Base-by-base conservation (phyloP, 2,797 vertebrate genomes). In the Peromyscus aztecus region DNA sequence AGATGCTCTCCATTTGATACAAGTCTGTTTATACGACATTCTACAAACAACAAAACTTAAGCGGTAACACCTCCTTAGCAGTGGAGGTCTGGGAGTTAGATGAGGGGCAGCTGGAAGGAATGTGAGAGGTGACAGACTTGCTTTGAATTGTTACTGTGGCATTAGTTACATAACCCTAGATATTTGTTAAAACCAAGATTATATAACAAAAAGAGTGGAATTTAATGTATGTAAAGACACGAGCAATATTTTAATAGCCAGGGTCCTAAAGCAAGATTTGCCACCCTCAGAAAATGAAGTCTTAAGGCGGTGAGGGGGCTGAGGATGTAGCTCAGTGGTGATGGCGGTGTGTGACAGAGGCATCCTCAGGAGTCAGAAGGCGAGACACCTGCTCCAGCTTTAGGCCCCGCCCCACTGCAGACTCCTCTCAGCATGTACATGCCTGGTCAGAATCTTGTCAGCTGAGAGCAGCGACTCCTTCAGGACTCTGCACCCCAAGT, bases 181-280 rank as follows among this genome's bases (percentile, higher is more conserved):
- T 67, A 94, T 76, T 24, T 71, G 40, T 84, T 82, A 93, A 89
- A 97, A 94, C 21, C 61, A 57, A 78, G 63, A 77, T n/a, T 46
- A 1, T 17, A 84, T 1, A 61, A 29, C 4, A 69, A 71, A 92
- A 95, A 61, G 4, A 69, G 81, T 86, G 10, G 69, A 37, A 92
- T 76, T 85, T 83, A 89, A 6, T 82, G 0, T 80, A 57, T 52
- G 14, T 61, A 82, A 87, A 63, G 55, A 91, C 88, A 17, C 40
- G 31, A 57, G 34, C 34, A 85, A 55, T 37, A 94, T 89, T 59
- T 87, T 16, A 95, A 94, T 43, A 93, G 21, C 11, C 83, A 37
- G 75, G 40, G 63, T 69, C 84, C 43, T 76, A 91, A 76, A 46
- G 34, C 49, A 97, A 93, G n/a, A 90, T 73, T 93, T 69, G 55